Percentiles rank a stretch among this genome's conserved stretches.
These are phyloP conservation scores for Sibirionetta formosa DNA, from an alignment of 2,797 vertebrate species.

Conservation along the genomic window DNA sequence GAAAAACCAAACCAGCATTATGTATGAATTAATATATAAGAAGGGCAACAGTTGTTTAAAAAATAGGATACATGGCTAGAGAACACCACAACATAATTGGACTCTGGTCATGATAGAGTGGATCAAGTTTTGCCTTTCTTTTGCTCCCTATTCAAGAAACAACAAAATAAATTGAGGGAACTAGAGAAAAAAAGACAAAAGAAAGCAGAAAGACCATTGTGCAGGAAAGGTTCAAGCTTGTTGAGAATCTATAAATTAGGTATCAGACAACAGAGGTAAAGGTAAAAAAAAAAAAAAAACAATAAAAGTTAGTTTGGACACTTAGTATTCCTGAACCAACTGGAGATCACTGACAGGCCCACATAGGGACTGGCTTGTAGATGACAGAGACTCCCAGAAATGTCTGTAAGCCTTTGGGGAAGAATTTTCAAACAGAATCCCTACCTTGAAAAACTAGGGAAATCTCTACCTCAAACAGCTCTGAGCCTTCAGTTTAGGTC, in stretches of 20 bases:
- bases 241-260: background rate
- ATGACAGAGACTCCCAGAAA: background rate
- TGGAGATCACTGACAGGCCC: background rate
- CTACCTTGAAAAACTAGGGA: background rate
- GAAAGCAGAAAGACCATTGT: background rate
- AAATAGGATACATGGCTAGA: background rate
- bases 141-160: background rate
- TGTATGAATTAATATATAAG: background rate
- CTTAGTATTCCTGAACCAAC: background rate
- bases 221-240: background rate
- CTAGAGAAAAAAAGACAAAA: background rate
- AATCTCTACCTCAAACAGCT: background rate
- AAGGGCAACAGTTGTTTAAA: slow-evolving; percentile 8
- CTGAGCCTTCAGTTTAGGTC: background rate
- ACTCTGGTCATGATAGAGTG: background rate
- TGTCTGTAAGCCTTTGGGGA: background rate
- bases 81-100: background rate
- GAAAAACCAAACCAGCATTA: background rate
- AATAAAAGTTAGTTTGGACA: background rate
- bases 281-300: background rate
- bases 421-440: background rate
- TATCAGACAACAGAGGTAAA: background rate
- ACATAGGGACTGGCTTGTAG: rapidly evolving
- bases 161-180: background rate
- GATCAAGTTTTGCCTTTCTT: background rate